Evolutionary conservation across 2,797 vertebrate species (phyloP).

Genomic region (Propithecus deckenii): DNA sequence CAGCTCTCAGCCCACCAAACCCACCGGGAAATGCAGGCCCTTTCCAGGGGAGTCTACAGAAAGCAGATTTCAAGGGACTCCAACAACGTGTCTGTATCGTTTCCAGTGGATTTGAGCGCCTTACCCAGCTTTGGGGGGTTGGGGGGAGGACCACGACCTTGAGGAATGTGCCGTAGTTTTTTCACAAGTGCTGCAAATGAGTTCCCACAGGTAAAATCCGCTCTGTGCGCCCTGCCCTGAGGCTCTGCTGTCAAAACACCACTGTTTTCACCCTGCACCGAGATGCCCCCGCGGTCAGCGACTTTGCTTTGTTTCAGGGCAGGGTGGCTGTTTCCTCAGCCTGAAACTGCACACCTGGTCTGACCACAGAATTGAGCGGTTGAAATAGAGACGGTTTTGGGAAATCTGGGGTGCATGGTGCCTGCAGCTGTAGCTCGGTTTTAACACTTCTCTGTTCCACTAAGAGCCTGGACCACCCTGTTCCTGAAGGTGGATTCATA

Average conservation of each 20-base stretch:
- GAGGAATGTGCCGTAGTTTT: conserved; percentile 64
- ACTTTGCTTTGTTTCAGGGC: conserved; percentile 40
- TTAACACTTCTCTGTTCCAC: neutral
- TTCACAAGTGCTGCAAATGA: conserved; percentile 38
- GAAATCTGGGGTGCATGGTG: neutral
- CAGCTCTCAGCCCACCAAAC: neutral
- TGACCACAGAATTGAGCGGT: conserved; percentile 38
- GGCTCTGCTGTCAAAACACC: neutral
- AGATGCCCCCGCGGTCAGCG: neutral
- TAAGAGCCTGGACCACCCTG: neutral
- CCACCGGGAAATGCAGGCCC: neutral
- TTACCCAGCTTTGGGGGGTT: conserved; percentile 5
- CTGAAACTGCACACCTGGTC: conserved; percentile 20
- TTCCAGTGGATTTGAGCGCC: conserved; percentile 73
- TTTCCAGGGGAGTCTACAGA: conserved; percentile 73
- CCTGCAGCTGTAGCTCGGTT: neutral
- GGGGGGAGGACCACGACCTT: conserved; percentile 60
- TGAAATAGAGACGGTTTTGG: conserved; percentile 1
- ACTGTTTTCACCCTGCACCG: neutral
- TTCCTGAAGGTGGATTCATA: conserved; percentile 56
- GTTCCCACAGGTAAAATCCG: neutral
- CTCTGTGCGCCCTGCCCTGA: neutral
- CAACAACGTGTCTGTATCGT: conserved; percentile 56
- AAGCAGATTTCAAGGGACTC: conserved; percentile 72
- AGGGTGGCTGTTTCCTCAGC: neutral